phyloP scores from a whole-genome alignment of 2,888 invertebrate genomes.

The Metacarcinus magister region DNA sequence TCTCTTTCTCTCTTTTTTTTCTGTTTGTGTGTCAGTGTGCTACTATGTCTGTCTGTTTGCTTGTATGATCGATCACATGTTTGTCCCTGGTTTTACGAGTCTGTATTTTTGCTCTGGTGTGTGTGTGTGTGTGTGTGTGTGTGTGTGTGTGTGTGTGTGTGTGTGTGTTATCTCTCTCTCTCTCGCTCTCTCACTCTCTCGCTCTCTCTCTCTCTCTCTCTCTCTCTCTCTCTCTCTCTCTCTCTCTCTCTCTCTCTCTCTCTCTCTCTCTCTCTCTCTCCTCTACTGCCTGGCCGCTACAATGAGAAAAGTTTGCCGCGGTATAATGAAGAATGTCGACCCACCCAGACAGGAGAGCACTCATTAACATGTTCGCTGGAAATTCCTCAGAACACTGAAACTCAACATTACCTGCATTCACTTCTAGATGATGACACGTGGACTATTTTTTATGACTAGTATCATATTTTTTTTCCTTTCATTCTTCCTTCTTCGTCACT shows the following conservation, averaged over 20 bases:
- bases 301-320: slow-evolving; percentile 16
- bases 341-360: neutral
- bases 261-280: neutral
- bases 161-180: too few species aligned
- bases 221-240: too few species aligned
- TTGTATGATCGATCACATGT: neutral
- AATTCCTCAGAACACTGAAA: neutral
- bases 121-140: neutral
- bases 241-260: neutral
- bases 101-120: neutral
- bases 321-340: slow-evolving; percentile 16
- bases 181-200: too few species aligned
- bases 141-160: neutral
- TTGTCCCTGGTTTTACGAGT: neutral
- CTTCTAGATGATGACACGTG: neutral
- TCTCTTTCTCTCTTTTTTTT: neutral
- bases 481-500: neutral
- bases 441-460: neutral
- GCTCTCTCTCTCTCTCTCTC: too few species aligned
- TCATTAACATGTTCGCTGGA: neutral
- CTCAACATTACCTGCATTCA: neutral
- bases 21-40: neutral
- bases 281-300: neutral
- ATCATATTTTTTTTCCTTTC: neutral
- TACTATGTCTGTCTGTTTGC: neutral